Conservation (phyloP, 1,140 invertebrate species). For the Drosophila malerkotliana region DNA sequence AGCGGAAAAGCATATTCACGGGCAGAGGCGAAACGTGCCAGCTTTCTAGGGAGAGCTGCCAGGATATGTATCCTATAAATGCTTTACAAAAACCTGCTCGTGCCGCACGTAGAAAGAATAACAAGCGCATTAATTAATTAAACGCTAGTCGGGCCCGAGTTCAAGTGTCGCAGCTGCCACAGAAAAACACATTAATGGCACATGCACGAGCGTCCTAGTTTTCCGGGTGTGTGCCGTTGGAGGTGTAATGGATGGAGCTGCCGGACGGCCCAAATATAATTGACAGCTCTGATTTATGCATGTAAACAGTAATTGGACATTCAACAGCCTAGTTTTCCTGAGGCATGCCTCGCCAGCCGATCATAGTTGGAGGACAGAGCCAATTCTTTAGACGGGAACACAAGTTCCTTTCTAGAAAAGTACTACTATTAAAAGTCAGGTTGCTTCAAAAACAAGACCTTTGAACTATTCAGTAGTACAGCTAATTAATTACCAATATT, state of each 20-base stretch:
- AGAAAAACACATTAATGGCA: conserved; percentile 62
- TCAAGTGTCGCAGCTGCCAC: conserved; percentile 71
- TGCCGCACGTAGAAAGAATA: conserved; percentile 56
- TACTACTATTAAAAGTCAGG: no score
- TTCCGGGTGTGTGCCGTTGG: conserved; percentile 1
- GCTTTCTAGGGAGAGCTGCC: conserved; percentile 8
- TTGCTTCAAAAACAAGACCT: neutral
- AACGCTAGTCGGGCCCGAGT: conserved; percentile 52
- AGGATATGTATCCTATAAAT: conserved; percentile 17
- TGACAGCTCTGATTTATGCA: conserved; percentile 72
- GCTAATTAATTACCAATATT: conserved; percentile 23
- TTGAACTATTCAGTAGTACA: neutral
- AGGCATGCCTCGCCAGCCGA: conserved; percentile 20
- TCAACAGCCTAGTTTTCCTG: conserved; percentile 18
- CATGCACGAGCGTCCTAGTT: conserved; percentile 16
- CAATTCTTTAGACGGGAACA: neutral
- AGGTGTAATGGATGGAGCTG: conserved; percentile 9
- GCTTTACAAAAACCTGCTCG: conserved; percentile 49
- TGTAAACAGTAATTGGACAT: conserved; percentile 51
- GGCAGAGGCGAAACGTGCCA: conserved; percentile 19
- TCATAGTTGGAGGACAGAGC: conserved; percentile 13
- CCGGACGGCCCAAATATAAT: conserved; percentile 35
- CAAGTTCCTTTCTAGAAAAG: neutral
- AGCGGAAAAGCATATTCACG: conserved; percentile 1
- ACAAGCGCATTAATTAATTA: conserved; percentile 78